Percentiles rank a stretch among this genome's conserved stretches.
phyloP scores from a whole-genome alignment of 2,888 invertebrate species.

The Dorcus parallelipipedus region DNA sequence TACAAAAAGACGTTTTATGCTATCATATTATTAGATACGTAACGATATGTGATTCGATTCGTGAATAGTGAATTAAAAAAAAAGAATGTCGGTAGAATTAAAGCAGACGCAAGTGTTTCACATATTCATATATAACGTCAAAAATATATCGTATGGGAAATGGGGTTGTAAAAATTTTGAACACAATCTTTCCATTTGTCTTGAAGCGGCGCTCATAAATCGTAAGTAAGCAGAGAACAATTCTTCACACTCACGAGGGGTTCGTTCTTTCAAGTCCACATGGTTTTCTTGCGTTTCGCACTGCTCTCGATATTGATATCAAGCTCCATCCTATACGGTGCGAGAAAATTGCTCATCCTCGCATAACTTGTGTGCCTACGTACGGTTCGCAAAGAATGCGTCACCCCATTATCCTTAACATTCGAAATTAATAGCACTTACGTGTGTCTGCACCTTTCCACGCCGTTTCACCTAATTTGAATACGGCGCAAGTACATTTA shows the following conservation, averaged over 20 bases:
- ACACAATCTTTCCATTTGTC: slow-evolving; percentile 77
- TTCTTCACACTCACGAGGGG: slow-evolving; percentile 35
- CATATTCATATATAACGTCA: neutral
- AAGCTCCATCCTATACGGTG: slow-evolving; percentile 4
- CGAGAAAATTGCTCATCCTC: slow-evolving; percentile 11
- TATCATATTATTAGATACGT: too few species aligned
- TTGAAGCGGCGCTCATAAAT: slow-evolving; percentile 72
- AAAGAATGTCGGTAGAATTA: too few species aligned
- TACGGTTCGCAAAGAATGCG: neutral
- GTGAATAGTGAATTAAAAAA: too few species aligned
- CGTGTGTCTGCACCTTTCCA: slow-evolving; percentile 11
- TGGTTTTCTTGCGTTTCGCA: slow-evolving; percentile 11
- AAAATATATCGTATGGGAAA: slow-evolving; percentile 45
- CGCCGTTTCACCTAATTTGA: slow-evolving; percentile 18
- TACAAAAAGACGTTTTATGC: too few species aligned
- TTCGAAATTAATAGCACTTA: slow-evolving; percentile 12
- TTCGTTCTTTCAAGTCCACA: slow-evolving; percentile 11
- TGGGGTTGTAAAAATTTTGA: slow-evolving; percentile 77
- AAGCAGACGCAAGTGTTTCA: too few species aligned
- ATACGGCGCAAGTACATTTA: slow-evolving; percentile 20
- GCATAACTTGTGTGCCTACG: neutral
- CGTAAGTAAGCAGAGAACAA: slow-evolving; percentile 63
- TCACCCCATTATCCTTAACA: neutral
- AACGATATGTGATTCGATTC: too few species aligned
- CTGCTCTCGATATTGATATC: slow-evolving; percentile 14